Percentiles rank a stretch among this genome's conserved stretches.
Conservation (phyloP, 2,888 invertebrate species). For the Stomorhina lunata region DNA sequence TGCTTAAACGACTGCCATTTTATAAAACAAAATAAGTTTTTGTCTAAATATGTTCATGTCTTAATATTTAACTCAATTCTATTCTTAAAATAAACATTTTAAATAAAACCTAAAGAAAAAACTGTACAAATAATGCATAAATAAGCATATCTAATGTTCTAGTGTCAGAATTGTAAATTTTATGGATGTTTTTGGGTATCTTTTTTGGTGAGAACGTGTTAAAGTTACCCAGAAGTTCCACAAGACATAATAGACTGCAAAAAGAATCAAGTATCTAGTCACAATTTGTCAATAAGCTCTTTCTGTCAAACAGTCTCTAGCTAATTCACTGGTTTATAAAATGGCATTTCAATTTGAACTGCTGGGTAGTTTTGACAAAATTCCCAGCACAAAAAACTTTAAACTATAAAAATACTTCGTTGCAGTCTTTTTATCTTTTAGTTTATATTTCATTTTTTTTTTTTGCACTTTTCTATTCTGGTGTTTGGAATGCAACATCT, state of each 20-base stretch:
- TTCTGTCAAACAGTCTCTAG: too few relatives aligned
- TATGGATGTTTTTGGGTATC: not conserved
- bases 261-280: too few relatives aligned
- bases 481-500: constrained; percentile 27
- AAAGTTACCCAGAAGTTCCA: too few relatives aligned
- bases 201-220: not conserved
- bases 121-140: constrained; percentile 53
- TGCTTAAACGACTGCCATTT: not conserved
- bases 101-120: not conserved
- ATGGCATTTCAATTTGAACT: too few relatives aligned
- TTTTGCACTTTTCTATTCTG: constrained; percentile 7
- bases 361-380: constrained; percentile 5
- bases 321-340: too few relatives aligned
- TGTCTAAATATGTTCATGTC: not conserved
- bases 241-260: too few relatives aligned
- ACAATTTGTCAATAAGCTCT: too few relatives aligned
- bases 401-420: constrained; percentile 20
- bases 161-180: constrained; percentile 50
- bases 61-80: not conserved
- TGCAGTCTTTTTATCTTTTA: not conserved
- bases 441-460: not conserved
- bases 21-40: too few relatives aligned
- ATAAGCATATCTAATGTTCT: constrained; percentile 53
- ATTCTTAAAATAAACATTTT: constrained; percentile 27
- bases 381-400: not conserved